These are phyloP conservation scores for Pangasius macronema DNA, from an alignment of 2,797 vertebrate species.

Conservation along the genomic window DNA sequence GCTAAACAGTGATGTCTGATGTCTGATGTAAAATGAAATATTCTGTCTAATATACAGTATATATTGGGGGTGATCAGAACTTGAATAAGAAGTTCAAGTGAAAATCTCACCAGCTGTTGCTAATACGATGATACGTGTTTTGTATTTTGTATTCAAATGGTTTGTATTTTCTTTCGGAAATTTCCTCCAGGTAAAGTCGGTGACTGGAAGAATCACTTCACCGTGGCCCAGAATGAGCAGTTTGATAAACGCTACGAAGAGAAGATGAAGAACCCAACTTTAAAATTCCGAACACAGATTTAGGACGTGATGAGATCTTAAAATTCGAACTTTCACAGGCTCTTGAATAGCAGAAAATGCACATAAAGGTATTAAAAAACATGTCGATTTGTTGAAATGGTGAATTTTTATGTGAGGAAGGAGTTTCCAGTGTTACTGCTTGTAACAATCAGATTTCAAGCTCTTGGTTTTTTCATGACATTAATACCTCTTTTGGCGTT, in stretches of 20 bases:
- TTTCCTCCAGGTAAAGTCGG: slow-evolving; percentile 68
- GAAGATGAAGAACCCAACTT: slow-evolving; percentile 26
- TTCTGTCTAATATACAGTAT: not conserved
- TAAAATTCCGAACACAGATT: slow-evolving; percentile 26
- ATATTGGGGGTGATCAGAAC: not conserved
- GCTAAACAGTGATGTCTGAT: not conserved
- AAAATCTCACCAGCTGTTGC: not conserved
- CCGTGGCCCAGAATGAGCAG: slow-evolving; percentile 52
- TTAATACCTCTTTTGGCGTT: not conserved
- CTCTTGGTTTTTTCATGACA: not conserved
- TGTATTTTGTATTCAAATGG: too few species aligned
- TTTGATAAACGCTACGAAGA: slow-evolving; percentile 51
- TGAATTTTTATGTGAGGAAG: not conserved
- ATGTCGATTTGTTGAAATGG: not conserved
- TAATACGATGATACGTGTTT: not conserved
- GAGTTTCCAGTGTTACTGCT: not conserved
- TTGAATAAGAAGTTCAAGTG: not conserved
- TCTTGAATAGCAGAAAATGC: not conserved
- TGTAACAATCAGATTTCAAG: not conserved
- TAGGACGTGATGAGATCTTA: not conserved
- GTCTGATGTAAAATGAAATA: not conserved
- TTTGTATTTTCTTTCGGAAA: slow-evolving; percentile 22
- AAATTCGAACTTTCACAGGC: not conserved
- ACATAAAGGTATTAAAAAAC: not conserved
- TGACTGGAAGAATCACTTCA: slow-evolving; percentile 74